phyloP scores from a whole-genome alignment of 2,113 vertebrate genomes.

The Xenopus borealis region DNA sequence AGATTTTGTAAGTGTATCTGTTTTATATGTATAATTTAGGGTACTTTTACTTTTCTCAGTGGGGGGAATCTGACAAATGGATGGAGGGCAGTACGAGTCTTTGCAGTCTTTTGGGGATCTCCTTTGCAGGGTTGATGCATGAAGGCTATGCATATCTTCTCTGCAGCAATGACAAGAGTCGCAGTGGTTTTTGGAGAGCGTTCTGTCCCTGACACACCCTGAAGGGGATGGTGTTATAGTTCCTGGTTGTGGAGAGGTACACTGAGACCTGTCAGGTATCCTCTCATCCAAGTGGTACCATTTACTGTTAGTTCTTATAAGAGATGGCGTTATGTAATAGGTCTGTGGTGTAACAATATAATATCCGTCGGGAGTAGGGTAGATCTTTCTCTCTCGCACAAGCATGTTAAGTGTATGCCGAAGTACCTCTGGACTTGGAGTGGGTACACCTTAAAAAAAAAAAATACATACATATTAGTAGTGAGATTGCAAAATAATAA shows the following conservation, averaged over 20 bases:
- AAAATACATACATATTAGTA: constrained; percentile 45
- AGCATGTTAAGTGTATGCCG: constrained; percentile 92
- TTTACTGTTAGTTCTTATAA: constrained; percentile 96
- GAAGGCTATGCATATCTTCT: constrained; percentile 85
- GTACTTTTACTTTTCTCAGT: constrained; percentile 91
- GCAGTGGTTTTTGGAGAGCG: constrained; percentile 88
- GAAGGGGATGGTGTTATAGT: constrained; percentile 88
- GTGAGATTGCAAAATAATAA: neutral
- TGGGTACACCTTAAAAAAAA: constrained; percentile 83
- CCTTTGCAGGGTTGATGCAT: constrained; percentile 87
- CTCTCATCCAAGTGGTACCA: constrained; percentile 98
- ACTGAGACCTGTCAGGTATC: constrained; percentile 85
- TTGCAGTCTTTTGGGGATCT: constrained; percentile 88
- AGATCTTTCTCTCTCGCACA: constrained; percentile 96
- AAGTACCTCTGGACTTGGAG: constrained; percentile 92
- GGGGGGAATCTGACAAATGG: constrained; percentile 77
- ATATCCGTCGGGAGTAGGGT: constrained; percentile 92
- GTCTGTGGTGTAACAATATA: constrained; percentile 98
- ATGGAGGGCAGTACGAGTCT: constrained; percentile 73
- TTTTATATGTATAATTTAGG: constrained; percentile 89
- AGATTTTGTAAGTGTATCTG: constrained; percentile 86
- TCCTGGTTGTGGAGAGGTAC: constrained; percentile 90
- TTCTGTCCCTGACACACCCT: constrained; percentile 84
- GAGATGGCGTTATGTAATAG: constrained; percentile 96
- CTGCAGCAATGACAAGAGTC: constrained; percentile 87